These are phyloP conservation scores for Propithecus perrieri DNA, from an alignment of 2,797 vertebrate species.

Conservation along the genomic window DNA sequence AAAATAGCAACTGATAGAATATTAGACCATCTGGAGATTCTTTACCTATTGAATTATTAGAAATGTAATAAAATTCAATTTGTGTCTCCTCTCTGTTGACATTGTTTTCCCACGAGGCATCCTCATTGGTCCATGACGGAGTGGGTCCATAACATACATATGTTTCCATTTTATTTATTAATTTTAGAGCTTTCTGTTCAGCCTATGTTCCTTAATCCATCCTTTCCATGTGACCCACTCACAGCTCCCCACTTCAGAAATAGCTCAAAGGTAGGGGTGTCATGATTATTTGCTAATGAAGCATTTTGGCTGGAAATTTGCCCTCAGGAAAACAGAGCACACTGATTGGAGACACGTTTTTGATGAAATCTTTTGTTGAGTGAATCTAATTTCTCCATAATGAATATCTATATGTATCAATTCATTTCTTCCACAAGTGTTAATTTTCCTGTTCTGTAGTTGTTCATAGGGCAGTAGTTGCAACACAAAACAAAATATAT, in stretches of 20 bases:
- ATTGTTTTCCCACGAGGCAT: neutral
- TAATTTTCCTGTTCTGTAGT: slow-evolving; percentile 1
- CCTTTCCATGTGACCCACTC: neutral
- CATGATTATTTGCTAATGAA: slow-evolving; percentile 64
- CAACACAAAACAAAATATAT: neutral
- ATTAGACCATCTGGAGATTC: slow-evolving; percentile 36
- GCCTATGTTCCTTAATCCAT: neutral
- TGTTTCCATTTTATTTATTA: neutral
- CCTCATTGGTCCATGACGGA: neutral
- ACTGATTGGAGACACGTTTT: slow-evolving; percentile 43
- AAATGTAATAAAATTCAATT: slow-evolving; percentile 7
- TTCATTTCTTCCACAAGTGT: slow-evolving; percentile 34
- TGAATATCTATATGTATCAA: slow-evolving; percentile 26
- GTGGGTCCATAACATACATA: neutral
- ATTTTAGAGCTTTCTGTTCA: slow-evolving; percentile 12
- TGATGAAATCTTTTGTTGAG: slow-evolving; percentile 56
- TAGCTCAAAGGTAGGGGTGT: slow-evolving; percentile 26
- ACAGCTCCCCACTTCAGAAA: slow-evolving; percentile 26
- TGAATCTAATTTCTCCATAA: slow-evolving; percentile 59
- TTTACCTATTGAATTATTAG: slow-evolving; percentile 54
- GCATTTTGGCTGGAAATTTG: slow-evolving; percentile 54
- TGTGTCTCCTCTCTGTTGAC: neutral
- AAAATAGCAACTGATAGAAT: slow-evolving; percentile 43
- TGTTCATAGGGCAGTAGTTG: neutral
- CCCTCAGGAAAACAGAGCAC: slow-evolving; percentile 50